Conservation (phyloP, 2,888 invertebrate species). For the Halictus ligatus region DNA sequence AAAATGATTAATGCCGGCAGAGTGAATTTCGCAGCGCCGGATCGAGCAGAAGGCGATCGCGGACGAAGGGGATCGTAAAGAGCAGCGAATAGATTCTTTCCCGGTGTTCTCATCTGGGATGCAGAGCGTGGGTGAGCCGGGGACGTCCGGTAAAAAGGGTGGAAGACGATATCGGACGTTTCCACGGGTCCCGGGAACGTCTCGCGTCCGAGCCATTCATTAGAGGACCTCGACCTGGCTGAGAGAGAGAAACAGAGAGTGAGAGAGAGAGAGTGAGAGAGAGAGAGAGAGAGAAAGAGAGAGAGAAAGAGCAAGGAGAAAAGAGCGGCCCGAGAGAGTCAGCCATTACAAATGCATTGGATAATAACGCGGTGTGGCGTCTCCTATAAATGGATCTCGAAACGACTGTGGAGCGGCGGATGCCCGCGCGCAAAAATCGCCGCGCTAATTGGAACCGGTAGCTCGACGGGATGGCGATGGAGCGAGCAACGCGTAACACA, state of each 20-base stretch:
- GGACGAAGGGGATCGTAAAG: neutral
- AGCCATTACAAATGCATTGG: slow-evolving; percentile 78
- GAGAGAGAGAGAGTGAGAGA: too few species aligned
- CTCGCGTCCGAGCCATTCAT: slow-evolving; percentile 66
- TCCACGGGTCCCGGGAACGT: slow-evolving; percentile 65
- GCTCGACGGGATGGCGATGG: slow-evolving; percentile 14
- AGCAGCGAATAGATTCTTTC: slow-evolving; percentile 1
- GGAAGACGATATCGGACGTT: slow-evolving; percentile 46
- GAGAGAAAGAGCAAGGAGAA: slow-evolving; percentile 8
- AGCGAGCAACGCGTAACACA: neutral
- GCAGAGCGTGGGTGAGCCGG: neutral
- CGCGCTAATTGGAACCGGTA: slow-evolving; percentile 51
- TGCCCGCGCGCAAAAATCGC: slow-evolving; percentile 44
- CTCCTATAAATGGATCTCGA: slow-evolving; percentile 58
- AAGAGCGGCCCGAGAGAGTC: slow-evolving; percentile 47
- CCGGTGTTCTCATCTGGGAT: neutral
- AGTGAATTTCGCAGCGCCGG: neutral
- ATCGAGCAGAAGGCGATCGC: neutral
- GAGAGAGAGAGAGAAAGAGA: too few species aligned
- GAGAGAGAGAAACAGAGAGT: slow-evolving; percentile 20
- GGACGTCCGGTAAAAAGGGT: neutral
- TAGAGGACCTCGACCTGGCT: slow-evolving; percentile 54
- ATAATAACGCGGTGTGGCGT: slow-evolving; percentile 76
- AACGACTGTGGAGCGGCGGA: slow-evolving; percentile 35
- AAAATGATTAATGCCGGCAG: neutral